Conservation (phyloP, 2,113 vertebrate genomes). For the Plestiodon gilberti region DNA sequence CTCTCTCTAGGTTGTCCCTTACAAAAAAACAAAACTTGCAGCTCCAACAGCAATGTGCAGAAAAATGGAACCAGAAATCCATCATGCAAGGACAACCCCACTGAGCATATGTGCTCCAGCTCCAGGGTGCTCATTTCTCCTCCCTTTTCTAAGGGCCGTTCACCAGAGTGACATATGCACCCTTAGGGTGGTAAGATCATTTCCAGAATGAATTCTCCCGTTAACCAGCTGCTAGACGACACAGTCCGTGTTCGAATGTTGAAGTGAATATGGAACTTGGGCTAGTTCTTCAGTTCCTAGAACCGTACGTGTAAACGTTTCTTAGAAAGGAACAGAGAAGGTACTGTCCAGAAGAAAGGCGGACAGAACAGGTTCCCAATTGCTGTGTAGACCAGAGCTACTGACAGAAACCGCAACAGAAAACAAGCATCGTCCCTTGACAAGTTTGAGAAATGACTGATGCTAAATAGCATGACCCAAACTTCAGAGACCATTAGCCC, state of each 20-base stretch:
- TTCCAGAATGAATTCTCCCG: background rate
- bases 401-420: constrained; percentile 58
- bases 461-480: constrained; percentile 68
- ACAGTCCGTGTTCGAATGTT: background rate
- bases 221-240: background rate
- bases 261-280: too few species aligned
- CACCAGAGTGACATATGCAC: too few species aligned
- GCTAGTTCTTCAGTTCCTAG: constrained; percentile 10
- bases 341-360: constrained; percentile 47
- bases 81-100: too few species aligned
- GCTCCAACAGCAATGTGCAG: too few species aligned
- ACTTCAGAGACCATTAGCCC: constrained; percentile 70
- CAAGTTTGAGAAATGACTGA: constrained; percentile 66
- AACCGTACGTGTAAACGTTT: constrained; percentile 29
- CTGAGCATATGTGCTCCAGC: too few species aligned
- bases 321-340: constrained; percentile 33
- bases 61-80: too few species aligned
- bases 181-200: background rate
- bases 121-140: too few species aligned
- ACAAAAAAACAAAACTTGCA: too few species aligned
- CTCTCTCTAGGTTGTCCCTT: too few species aligned
- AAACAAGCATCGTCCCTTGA: constrained; percentile 56
- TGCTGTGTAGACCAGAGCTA: constrained; percentile 50
- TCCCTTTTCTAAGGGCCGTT: too few species aligned
- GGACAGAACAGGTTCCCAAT: constrained; percentile 51